Percentiles rank a stretch among this genome's conserved stretches.
phyloP scores from a whole-genome alignment of 2,888 invertebrate genomes.

The Anthophora plumipes region DNA sequence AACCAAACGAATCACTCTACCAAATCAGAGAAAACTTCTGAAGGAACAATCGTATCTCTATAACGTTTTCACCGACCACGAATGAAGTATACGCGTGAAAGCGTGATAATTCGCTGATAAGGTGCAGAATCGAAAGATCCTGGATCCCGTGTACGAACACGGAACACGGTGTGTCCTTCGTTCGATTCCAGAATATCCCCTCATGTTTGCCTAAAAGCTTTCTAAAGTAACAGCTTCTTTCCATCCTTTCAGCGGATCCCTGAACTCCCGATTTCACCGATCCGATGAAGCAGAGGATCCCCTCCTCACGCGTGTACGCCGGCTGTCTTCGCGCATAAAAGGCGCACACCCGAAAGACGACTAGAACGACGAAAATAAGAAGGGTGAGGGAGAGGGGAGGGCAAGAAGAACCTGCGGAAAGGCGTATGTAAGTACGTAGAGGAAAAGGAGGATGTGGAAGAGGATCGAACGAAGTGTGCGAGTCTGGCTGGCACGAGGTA shows the following conservation, averaged over 20 bases:
- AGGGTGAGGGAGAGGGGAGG: not conserved
- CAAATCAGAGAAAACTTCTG: not conserved
- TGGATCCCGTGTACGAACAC: slow-evolving; percentile 30
- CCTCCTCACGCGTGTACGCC: slow-evolving; percentile 15
- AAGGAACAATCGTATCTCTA: too few species aligned
- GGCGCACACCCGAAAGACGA: slow-evolving; percentile 7
- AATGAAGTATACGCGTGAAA: too few species aligned
- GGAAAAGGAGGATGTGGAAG: not conserved
- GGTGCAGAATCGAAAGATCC: slow-evolving; percentile 5
- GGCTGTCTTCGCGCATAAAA: slow-evolving; percentile 53
- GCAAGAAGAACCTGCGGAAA: not conserved
- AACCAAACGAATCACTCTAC: not conserved
- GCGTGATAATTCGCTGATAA: slow-evolving; percentile 23
- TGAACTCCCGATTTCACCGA: slow-evolving; percentile 52
- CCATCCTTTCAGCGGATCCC: slow-evolving; percentile 41
- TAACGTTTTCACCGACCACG: too few species aligned
- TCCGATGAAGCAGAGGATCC: slow-evolving; percentile 38
- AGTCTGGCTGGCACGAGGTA: not conserved
- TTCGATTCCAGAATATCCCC: slow-evolving; percentile 29
- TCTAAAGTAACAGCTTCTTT: slow-evolving; percentile 55
- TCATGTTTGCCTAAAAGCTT: slow-evolving; percentile 56
- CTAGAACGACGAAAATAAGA: not conserved
- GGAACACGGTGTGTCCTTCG: not conserved
- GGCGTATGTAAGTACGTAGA: not conserved
- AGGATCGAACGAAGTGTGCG: not conserved